These are phyloP conservation scores for Dynastes tityus DNA, from an alignment of 2,888 invertebrate genomes.

Conservation along the genomic window DNA sequence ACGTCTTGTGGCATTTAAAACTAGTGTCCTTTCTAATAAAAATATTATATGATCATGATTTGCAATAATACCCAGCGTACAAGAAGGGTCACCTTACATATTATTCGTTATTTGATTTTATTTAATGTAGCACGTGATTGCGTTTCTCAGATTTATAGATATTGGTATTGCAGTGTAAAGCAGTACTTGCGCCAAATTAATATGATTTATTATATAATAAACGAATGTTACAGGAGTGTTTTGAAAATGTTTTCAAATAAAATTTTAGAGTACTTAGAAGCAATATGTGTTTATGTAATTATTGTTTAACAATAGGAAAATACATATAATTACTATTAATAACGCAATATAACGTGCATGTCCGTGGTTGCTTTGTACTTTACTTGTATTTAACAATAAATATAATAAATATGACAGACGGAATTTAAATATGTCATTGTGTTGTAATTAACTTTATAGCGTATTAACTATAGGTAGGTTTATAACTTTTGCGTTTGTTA, in stretches of 20 bases:
- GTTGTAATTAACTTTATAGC: conserved; percentile 32
- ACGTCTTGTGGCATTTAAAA: too few species aligned
- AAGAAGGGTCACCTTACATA: too few species aligned
- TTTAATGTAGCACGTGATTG: not conserved
- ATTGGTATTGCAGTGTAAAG: not conserved
- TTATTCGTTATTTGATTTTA: not conserved
- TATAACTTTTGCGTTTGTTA: conserved; percentile 9
- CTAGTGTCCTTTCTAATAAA: too few species aligned
- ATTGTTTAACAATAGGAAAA: conserved; percentile 8
- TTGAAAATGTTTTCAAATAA: not conserved
- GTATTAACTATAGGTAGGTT: not conserved
- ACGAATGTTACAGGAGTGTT: not conserved
- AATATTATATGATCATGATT: too few species aligned
- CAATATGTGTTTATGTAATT: not conserved
- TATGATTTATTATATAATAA: conserved; percentile 2
- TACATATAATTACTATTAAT: conserved; percentile 20
- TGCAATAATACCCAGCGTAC: too few species aligned
- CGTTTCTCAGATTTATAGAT: not conserved
- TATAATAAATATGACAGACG: conserved; percentile 22
- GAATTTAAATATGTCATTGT: conserved; percentile 31
- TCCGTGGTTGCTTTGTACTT: conserved; percentile 17
- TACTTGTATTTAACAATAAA: conserved; percentile 30
- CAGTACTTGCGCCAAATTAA: conserved; percentile 2
- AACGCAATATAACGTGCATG: not conserved
- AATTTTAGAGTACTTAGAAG: not conserved